These are phyloP conservation scores for Meloe dianella DNA, from an alignment of 2,888 invertebrate species.

Conservation along the genomic window DNA sequence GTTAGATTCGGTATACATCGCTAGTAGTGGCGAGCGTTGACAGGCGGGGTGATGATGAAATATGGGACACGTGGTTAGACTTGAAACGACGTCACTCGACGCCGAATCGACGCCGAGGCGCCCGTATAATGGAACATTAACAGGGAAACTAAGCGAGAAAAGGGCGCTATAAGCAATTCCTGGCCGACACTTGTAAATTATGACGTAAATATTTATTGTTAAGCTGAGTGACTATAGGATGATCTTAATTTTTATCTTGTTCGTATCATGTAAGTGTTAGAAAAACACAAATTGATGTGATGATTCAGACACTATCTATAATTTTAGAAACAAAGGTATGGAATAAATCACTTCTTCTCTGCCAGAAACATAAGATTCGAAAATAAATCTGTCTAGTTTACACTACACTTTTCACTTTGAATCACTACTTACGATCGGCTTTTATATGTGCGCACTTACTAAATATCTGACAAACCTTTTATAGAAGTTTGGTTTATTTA, in stretches of 20 bases:
- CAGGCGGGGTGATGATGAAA: conserved; percentile 70
- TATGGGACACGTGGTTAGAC: conserved; percentile 77
- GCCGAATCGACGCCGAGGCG: conserved; percentile 60
- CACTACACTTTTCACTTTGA: not conserved
- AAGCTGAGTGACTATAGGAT: conserved; percentile 10
- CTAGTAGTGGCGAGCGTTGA: conserved; percentile 48
- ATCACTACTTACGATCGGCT: not conserved
- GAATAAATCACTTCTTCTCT: not conserved
- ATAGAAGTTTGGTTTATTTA: not conserved
- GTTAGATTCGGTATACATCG: conserved; percentile 49
- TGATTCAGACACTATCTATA: not conserved
- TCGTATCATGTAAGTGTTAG: not conserved
- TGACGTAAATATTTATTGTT: conserved; percentile 49
- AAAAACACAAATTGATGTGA: not conserved
- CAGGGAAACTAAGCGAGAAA: conserved; percentile 51
- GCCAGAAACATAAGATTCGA: not conserved
- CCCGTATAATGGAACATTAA: conserved; percentile 58
- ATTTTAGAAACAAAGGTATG: conserved; percentile 2
- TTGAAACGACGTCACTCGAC: conserved; percentile 73
- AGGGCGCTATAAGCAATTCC: conserved; percentile 48
- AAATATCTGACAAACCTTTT: not conserved
- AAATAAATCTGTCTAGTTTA: too few relatives aligned
- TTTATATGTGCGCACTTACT: not conserved
- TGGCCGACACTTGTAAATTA: conserved; percentile 46
- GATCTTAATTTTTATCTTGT: too few relatives aligned